Conservation (phyloP, 2,888 invertebrate species). For the Taphrorychus bicolor region DNA sequence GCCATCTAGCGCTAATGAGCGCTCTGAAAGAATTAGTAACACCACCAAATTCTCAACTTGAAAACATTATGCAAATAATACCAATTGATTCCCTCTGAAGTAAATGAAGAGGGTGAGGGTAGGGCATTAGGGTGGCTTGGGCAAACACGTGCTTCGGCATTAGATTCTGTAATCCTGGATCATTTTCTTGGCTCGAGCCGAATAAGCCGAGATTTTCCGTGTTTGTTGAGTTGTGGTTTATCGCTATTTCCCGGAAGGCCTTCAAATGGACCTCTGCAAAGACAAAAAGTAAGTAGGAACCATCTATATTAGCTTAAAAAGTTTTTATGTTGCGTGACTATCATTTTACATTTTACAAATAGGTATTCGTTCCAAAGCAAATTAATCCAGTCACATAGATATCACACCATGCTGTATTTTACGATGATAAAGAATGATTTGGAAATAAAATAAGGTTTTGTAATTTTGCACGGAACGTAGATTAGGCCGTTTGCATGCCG, state of each 20-base stretch:
- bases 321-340: slow-evolving; percentile 17
- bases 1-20: not conserved
- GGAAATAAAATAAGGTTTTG: slow-evolving; percentile 29
- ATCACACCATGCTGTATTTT: slow-evolving; percentile 25
- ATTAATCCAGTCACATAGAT: slow-evolving; percentile 46
- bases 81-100: slow-evolving; percentile 21
- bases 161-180: slow-evolving; percentile 11
- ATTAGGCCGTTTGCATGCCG: slow-evolving; percentile 3
- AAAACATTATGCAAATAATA: too few species aligned
- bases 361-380: slow-evolving; percentile 41
- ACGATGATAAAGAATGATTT: slow-evolving; percentile 21
- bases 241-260: slow-evolving; percentile 24
- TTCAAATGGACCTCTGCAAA: slow-evolving; percentile 27
- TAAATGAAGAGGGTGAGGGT: slow-evolving; percentile 24
- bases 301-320: not conserved
- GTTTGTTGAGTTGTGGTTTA: slow-evolving; percentile 7
- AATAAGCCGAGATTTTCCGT: slow-evolving; percentile 9
- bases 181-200: slow-evolving; percentile 12
- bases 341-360: slow-evolving; percentile 24
- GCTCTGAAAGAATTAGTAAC: not conserved
- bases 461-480: slow-evolving; percentile 25
- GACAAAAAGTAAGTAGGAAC: too few species aligned
- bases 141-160: slow-evolving; percentile 25
- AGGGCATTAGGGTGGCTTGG: slow-evolving; percentile 16
- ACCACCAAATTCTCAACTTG: too few species aligned